A percentile compares a stretch with the other conserved stretches of the same genome.
phyloP scores from a whole-genome alignment of 2,888 invertebrate species.

The Adela reaumurella region DNA sequence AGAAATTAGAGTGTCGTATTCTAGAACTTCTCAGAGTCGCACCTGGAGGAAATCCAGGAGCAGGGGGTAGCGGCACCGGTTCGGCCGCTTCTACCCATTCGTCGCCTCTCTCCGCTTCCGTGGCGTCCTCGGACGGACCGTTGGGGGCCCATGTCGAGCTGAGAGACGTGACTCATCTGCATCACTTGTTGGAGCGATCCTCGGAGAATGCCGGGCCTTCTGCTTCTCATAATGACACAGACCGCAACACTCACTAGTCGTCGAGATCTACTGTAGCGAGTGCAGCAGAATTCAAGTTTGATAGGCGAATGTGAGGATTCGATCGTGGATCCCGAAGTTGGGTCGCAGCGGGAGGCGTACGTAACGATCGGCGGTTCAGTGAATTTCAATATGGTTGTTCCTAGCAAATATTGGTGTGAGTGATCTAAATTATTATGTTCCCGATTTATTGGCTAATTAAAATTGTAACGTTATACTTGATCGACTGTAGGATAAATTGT shows the following conservation, averaged over 20 bases:
- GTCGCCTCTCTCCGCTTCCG: constrained; percentile 60
- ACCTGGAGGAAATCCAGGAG: constrained; percentile 16
- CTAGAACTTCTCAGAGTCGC: constrained; percentile 46
- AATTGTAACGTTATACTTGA: no score
- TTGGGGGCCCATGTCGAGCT: constrained; percentile 13
- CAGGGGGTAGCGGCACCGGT: constrained; percentile 10
- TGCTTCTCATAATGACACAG: neutral
- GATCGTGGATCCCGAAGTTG: no score
- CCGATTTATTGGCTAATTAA: no score
- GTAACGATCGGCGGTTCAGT: no score
- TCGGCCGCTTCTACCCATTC: constrained; percentile 37
- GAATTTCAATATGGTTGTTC: no score
- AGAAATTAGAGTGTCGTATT: constrained; percentile 50
- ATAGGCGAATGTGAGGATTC: no score
- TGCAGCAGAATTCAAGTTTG: no score
- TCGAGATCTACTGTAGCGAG: no score
- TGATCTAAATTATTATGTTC: no score
- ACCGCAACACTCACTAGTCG: neutral
- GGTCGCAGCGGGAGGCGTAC: no score
- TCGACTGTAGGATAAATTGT: no score
- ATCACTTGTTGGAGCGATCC: constrained; percentile 14
- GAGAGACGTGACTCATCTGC: constrained; percentile 16
- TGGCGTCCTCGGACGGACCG: constrained; percentile 59
- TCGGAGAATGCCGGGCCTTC: neutral
- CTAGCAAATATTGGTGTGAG: no score